Evolutionary conservation across 2,797 vertebrate genomes (phyloP), one percentile per base, ranked within the genome.

Genomic region (Cossypha niveicapilla): DNA sequence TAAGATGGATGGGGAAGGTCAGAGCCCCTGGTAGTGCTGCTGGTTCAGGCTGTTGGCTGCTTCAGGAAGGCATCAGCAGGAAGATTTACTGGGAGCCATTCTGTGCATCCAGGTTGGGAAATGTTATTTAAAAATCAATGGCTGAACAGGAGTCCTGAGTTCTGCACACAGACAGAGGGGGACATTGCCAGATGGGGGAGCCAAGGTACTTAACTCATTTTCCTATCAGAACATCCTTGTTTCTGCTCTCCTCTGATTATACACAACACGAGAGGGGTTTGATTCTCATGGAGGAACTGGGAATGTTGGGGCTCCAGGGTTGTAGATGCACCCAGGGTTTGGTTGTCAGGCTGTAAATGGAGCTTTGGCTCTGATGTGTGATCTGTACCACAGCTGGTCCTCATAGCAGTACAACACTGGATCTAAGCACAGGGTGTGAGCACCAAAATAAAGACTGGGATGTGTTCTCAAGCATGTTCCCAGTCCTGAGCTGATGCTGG

Each of bases 41-140:
- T 56, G 58, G 86, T 86, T 74, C 30, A 68, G 86, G 34, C 44
- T 85, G 70, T 56, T 10, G 19, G 35, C 83, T 75, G 77, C 72
- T 63, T 94, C 84, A 57, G 79, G 94, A 82, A 63, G 58, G 58
- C 58, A 72, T 17, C 79, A 82, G 67, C 84, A 63, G 68, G 91
- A 83, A 96, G 58, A 96, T 83, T 95, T 94, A 81, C 85, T 83
- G 78, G 79, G 81, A 74, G 42, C 34, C 41, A 23, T 51, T 61
- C 73, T 74, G 53, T 74, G 23, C 41, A 76, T 89, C 82, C 37
- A 57, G 56, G 70, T 50, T 91, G 78, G 76, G 88, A 58, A 71
- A 51, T 19, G 72, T 94, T 96, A 88, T 94, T 97, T 96, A 93
- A 94, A 95, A 96, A 97, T 83, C 93, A 70, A 44, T 86, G 4